These are phyloP conservation scores for Linnaemya vulpina DNA, from an alignment of 2,888 invertebrate species.

Conservation along the genomic window DNA sequence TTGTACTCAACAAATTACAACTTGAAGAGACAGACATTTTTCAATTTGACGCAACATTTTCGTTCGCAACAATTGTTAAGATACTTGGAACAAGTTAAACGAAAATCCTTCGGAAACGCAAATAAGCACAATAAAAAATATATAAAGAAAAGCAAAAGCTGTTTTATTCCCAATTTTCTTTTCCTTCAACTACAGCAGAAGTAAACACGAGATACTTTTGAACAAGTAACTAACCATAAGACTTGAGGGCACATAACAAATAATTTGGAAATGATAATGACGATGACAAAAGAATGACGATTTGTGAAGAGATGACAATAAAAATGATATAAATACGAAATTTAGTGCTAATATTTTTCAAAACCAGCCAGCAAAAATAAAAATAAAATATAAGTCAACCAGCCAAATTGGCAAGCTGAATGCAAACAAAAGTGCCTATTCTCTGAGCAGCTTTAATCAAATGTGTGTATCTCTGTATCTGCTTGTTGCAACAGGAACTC, in stretches of 20 bases:
- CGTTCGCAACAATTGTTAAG: neutral
- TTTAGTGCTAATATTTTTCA: neutral
- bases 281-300: constrained; percentile 28
- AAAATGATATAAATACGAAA: constrained; percentile 4
- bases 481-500: neutral
- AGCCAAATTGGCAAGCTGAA: constrained; percentile 45
- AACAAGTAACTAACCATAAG: neutral
- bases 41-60: neutral
- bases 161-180: neutral
- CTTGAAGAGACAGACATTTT: neutral
- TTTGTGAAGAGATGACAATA: constrained; percentile 18
- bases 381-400: constrained; percentile 9
- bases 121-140: neutral
- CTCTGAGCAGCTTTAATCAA: neutral
- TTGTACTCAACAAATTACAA: neutral
- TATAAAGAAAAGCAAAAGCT: neutral
- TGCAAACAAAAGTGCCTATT: neutral
- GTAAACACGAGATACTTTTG: neutral
- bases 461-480: constrained; percentile 5
- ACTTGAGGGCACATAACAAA: constrained; percentile 6
- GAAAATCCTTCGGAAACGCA: neutral
- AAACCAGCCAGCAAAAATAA: constrained; percentile 16
- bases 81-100: neutral
- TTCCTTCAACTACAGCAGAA: neutral
- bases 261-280: constrained; percentile 16